Base-by-base conservation (phyloP, 1,140 invertebrate species). In the Cylas formicarius region DNA sequence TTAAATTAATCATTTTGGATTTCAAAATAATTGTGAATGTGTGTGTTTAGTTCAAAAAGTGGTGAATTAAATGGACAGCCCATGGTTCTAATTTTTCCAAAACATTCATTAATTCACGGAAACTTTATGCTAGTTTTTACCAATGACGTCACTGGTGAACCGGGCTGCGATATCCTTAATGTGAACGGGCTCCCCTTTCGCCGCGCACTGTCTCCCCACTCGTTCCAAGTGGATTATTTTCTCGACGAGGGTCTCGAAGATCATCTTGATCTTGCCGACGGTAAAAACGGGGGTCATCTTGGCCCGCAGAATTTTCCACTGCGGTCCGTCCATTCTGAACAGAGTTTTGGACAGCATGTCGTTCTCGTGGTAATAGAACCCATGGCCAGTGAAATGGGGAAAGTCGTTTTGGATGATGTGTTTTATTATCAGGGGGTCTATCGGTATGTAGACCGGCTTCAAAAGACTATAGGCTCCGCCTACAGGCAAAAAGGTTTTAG, bases 131-230 rank as follows among this genome's bases (percentile, higher is more conserved):
- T n/a, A n/a, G n/a, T n/a, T n/a, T n/a, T n/a, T 68, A 1, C 71
- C 73, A 43, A 77, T 77, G 4, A 74, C 67, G 48, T 77, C 74
- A 7, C 69, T 73, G 0, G 72, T 68, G 36, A 70, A 77, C 32
- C 72, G 70, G 0, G 72, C 27, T 67, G 72, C 53, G 0, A 72
- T 24, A 46, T 70, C 66, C 57, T 72, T 66, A 17, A 73, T 63
- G 48, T 76, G 71, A 17, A 73, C 60, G 8, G 57, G 66, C 2
- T 46, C 35, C n/a, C 35, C 16, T 13, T 16, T 35, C 60, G 18
- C 32, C 1, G 33, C 34, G 21, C 38, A 39, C 26, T 49, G 5
- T 61, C 56, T 35, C 26, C 58, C 22, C 56, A 62, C 39, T 69
- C 73, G 19, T 66, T 68, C 1, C 57, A 73, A 21, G 69, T 38